Base-by-base conservation (phyloP, 2,797 vertebrate genomes). In the Cuniculus paca region DNA sequence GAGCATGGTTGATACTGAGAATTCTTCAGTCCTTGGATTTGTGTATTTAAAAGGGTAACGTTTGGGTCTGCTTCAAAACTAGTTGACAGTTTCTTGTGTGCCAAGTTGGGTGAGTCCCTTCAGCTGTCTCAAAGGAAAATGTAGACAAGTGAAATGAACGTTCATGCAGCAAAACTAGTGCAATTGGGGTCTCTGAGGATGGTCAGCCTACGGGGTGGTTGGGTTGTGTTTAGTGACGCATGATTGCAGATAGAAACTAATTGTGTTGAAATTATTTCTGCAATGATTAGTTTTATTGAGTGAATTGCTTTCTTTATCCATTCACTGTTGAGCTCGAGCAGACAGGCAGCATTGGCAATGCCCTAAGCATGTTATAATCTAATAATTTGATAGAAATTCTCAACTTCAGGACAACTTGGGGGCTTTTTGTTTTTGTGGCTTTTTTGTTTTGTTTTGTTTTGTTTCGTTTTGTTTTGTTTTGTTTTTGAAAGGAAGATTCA, bases 281-380 rank as follows among this genome's bases (percentile, higher is more conserved):
- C 92, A 61, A 60, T 98, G 17, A 98, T 97, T 98, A 98, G 98
- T 97, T 98, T 97, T 98, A 91, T 97, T 98, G 98, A 98, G 98
- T 98, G 98, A 98, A 98, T 98, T 98, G 98, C 98, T 98, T 99
- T 98, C 98, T 98, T 98, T 98, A 98, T 98, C 97, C 95, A 98
- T 98, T 98, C 96, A 98, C 94, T 99, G 99, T 98, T 94, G 97
- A 99, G 99, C 99, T 99, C 98, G 99, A 99, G 99, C 99, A 99
- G 99, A 99, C 99, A 99, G 99, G 99, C 99, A 99, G 99, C 99
- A 99, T 99, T 99, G 99, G 99, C 99, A 99, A 99, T 99, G 99
- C 98, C 99, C 99, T 98, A 99, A 99, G 99, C 99, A 99, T 99
- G 98, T 98, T 98, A 98, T 98, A 96, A 95, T 97, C 97, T 98